Evolutionary conservation across 1,140 invertebrate species (phyloP).

Genomic region (Bombus confusus): DNA sequence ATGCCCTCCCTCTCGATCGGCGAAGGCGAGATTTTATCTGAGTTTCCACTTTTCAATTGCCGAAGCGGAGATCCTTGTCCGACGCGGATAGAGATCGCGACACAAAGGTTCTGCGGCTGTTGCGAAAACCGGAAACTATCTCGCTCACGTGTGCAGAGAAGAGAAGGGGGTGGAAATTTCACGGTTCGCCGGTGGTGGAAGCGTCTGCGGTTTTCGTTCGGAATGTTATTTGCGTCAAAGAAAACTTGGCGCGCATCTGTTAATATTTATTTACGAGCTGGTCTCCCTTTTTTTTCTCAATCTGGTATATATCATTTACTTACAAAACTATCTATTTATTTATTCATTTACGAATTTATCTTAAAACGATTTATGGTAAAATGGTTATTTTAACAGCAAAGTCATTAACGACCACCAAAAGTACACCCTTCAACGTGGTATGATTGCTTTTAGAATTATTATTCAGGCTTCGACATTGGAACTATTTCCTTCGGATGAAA

Average conservation of each 20-base stretch:
- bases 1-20: slow-evolving; percentile 2
- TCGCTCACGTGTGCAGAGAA: not conserved
- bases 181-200: not conserved
- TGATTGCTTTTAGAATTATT: no score
- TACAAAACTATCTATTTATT: no score
- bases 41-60: not conserved
- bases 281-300: no score
- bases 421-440: no score
- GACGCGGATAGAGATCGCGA: not conserved
- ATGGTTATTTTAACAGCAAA: no score
- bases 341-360: no score
- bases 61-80: not conserved
- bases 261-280: not conserved
- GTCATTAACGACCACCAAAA: no score
- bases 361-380: no score
- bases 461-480: no score
- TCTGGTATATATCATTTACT: no score
- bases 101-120: not conserved
- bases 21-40: slow-evolving; percentile 30
- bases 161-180: not conserved
- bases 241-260: not conserved
- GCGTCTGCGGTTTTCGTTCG: not conserved
- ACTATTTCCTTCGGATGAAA: no score
- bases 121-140: slow-evolving; percentile 11
- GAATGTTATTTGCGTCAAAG: slow-evolving; percentile 6